Base-by-base conservation (phyloP, 2,888 invertebrate genomes). In the Colletes collaris region DNA sequence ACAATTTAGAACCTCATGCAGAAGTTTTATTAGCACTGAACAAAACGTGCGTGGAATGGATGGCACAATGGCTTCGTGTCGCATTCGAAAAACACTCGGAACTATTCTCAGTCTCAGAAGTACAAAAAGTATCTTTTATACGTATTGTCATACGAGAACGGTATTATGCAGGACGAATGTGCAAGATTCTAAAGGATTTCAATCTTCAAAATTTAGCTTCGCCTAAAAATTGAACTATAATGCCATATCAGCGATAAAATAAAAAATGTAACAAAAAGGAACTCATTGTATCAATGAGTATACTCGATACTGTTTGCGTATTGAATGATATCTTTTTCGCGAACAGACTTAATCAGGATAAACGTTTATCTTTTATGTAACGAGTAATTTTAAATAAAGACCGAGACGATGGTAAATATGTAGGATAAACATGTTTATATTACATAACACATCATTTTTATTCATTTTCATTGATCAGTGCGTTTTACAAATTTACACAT, bases 21-120 rank as follows among this genome's bases (percentile, higher is more conserved):
- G 96, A 96, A 88, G 94, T 96, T 60, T 89, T 96, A 60, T 90
- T 95, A 81, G 94, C 94, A 35, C 92, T 96, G 88, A 96, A 96
- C 91, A 96, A 96, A 91, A 95, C 95, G 89, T 96, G 96, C 93
- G 93, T 94, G 87, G 95, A 95, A 88, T 94, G 94, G 91, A 92
- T 95, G 55, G 93, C 94, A 60, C 93, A 94, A 65, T 96, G 96
- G 95, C 90, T 96, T 84, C 94, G 93, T 59, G 90, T 93, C 0
- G 93, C 95, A 40, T 90, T 96, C 13, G 92, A 93, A 8, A 94
- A 88, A 58, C 69, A 84, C n/a, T 78, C 62, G 0, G 81, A 70
- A 6, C 84, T 86, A 2, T 63, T 73, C 2, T 71, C 53, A 2
- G 84, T 88, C 0, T 69, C 90, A 2, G 79, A 89, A 49, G 72